Base-by-base conservation (phyloP, 1,140 invertebrate species). In the Hydropsyche tenuis region DNA sequence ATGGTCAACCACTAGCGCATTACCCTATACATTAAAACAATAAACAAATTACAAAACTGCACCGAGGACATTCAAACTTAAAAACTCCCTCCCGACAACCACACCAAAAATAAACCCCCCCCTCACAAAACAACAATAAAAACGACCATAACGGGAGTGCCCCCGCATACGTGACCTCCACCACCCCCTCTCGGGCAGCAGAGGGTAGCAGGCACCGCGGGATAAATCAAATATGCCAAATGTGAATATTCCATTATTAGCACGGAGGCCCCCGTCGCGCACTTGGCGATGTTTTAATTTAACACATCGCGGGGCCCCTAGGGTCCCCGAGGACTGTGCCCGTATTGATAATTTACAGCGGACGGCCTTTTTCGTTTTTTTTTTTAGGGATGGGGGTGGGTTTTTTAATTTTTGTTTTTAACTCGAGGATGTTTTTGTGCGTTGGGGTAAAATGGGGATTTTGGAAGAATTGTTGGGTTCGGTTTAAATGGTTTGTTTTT, bases 161-260 rank as follows among this genome's bases (percentile, higher is more conserved):
- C n/a, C 7, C 11, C 3, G 16, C 6, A 16, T 7, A 51, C 45
- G 11, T 16, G 45, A 46, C 45, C 45, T 46, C n/a, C 9, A 37
- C 9, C 9, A 4, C 30, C 30, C n/a, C 9, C 1, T 16, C n/a
- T 14, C 5, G 16, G 51, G n/a, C 37, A 56, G 66, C 27, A 75
- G 25, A 60, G 51, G 75, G 73, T 64, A 65, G 69, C 69, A 69
- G 71, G 27, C 51, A 66, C 68, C 63, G 65, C 71, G 64, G 76
- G 76, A 77, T 77, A 77, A 77, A 77, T 77, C 76, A 77, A 77
- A 77, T 75, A 77, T 77, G 76, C 73, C 72, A 76, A 76, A 76
- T 76, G 75, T 69, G 75, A 77, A 77, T 77, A 77, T 77, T 77
- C 76, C 76, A 77, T 77, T 77, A 77, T 77, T 77, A 77, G 73